Conservation (phyloP, 2,113 vertebrate species). For the Nanorana parkeri region DNA sequence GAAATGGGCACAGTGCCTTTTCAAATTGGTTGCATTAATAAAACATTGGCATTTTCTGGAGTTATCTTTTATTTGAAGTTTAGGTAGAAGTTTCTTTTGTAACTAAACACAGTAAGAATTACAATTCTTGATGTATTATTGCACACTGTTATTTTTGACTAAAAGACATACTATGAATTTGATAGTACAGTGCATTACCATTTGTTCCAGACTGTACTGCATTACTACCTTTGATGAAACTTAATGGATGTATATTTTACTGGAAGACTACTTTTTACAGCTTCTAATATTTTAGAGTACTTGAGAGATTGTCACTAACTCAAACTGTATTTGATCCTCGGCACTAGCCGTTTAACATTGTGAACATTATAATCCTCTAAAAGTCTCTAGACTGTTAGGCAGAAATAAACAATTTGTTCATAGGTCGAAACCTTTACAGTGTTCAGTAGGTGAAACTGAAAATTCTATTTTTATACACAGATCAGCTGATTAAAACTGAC, state of each 20-base stretch:
- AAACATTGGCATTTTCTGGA: too few relatives aligned
- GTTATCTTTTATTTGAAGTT: too few relatives aligned
- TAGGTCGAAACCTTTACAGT: neutral
- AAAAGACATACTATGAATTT: neutral
- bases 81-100: too few relatives aligned
- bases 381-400: neutral
- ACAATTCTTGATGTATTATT: too few relatives aligned
- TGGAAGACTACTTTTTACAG: neutral
- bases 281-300: constrained; percentile 4
- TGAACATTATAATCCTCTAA: neutral
- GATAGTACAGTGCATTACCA: neutral
- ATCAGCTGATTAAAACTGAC: neutral
- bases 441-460: neutral
- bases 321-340: constrained; percentile 1
- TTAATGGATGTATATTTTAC: neutral
- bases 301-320: neutral
- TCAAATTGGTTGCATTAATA: too few relatives aligned
- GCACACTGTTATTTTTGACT: too few relatives aligned
- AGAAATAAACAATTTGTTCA: too few relatives aligned
- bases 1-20: too few relatives aligned
- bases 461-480: neutral
- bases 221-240: neutral
- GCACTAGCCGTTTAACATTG: neutral
- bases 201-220: neutral
- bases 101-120: too few relatives aligned